These are phyloP conservation scores for Ammospiza maritima DNA, from an alignment of 2,797 vertebrate genomes.

Conservation along the genomic window DNA sequence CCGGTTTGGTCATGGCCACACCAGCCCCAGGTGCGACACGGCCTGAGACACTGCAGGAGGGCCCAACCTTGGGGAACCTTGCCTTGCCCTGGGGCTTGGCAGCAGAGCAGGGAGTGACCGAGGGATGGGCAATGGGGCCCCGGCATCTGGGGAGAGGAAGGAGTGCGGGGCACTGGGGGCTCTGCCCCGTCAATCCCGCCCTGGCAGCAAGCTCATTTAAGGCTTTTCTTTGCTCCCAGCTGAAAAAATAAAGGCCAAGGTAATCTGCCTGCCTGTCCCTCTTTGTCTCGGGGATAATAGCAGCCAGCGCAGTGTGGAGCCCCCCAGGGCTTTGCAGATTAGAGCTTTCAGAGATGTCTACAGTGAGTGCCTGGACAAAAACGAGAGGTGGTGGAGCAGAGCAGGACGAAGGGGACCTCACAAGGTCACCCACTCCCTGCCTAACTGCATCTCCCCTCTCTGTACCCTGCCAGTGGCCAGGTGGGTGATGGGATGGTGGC, in stretches of 20 bases:
- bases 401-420: neutral
- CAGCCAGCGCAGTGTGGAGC: conserved; percentile 9
- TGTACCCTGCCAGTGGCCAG: too few relatives aligned
- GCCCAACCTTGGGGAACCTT: neutral
- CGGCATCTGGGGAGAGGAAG: neutral
- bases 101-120: neutral
- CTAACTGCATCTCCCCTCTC: neutral
- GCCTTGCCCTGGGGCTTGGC: neutral
- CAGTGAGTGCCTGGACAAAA: conserved; percentile 32
- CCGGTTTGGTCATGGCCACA: neutral
- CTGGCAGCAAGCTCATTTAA: neutral
- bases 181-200: neutral
- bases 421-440: neutral
- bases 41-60: neutral
- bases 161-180: neutral
- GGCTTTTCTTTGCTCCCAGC: conserved; percentile 23
- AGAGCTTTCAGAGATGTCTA: conserved; percentile 48
- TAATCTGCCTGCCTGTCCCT: conserved; percentile 57
- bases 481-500: neutral
- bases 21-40: fast-evolving
- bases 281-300: conserved; percentile 61
- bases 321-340: conserved; percentile 52
- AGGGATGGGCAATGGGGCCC: neutral
- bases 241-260: conserved; percentile 64
- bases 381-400: conserved; percentile 20